Conservation (phyloP, 2,797 vertebrate genomes). For the Brotogeris chrysoptera region DNA sequence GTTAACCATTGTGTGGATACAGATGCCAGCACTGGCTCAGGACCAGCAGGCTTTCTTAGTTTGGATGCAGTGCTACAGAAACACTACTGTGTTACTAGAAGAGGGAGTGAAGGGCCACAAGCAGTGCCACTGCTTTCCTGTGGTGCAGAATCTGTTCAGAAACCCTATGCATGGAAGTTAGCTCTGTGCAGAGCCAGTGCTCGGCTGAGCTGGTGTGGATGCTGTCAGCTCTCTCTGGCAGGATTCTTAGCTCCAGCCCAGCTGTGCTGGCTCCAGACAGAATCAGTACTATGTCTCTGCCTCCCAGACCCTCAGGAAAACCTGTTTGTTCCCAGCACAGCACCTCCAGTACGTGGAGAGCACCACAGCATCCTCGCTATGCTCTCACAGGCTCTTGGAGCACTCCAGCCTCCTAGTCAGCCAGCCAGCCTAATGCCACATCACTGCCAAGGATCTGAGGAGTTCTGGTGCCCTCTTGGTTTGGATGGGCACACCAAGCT, state of each 20-base stretch:
- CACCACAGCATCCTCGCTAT: fast-evolving
- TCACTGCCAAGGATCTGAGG: background rate
- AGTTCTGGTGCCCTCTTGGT: background rate
- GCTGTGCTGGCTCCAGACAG: background rate
- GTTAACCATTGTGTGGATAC: background rate
- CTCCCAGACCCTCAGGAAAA: background rate
- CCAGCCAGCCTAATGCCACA: background rate
- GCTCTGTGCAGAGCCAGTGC: background rate
- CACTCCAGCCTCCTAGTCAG: background rate
- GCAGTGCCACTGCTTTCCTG: background rate
- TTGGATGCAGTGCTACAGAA: background rate
- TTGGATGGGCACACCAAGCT: background rate
- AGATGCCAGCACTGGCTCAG: background rate
- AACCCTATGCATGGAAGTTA: background rate
- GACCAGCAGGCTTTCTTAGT: background rate
- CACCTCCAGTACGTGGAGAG: fast-evolving
- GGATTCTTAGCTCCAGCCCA: background rate
- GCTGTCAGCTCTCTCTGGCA: background rate
- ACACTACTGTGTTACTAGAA: background rate
- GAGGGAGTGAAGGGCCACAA: background rate
- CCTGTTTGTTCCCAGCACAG: background rate
- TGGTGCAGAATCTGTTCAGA: background rate
- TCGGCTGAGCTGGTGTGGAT: background rate
- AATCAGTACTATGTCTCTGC: background rate
- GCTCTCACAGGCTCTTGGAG: background rate